phyloP scores from a whole-genome alignment of 2,797 vertebrate genomes.

The Muscicapa comitata region DNA sequence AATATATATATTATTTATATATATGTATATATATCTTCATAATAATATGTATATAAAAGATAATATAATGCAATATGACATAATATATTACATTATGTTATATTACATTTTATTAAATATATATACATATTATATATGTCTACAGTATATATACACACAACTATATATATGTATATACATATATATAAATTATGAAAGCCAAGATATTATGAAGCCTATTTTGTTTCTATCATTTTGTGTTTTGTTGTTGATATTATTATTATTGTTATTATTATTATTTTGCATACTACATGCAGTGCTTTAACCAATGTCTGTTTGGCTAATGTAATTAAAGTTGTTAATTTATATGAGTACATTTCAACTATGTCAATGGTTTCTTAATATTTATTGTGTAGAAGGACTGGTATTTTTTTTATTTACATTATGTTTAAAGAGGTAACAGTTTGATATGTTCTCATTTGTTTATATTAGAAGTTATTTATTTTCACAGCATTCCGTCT shows the following conservation, averaged over 20 bases:
- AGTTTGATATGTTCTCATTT: constrained; percentile 84
- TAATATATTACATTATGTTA: background rate
- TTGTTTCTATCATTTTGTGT: constrained; percentile 74
- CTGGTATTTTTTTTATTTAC: constrained; percentile 86
- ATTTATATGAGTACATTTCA: constrained; percentile 88
- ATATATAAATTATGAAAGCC: constrained; percentile 75
- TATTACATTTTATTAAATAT: background rate
- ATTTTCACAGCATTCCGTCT: constrained; percentile 84
- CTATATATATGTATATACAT: constrained; percentile 70
- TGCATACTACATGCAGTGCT: constrained; percentile 80
- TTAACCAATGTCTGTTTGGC: constrained; percentile 82
- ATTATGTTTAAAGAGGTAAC: constrained; percentile 85
- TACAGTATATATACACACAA: constrained; percentile 38
- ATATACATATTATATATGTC: constrained; percentile 55
- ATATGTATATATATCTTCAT: constrained; percentile 44
- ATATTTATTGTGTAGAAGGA: constrained; percentile 88
- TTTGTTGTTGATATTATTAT: constrained; percentile 78
- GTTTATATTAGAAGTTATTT: constrained; percentile 88
- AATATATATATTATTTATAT: constrained; percentile 30
- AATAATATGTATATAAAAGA: background rate
- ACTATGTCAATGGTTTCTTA: constrained; percentile 86
- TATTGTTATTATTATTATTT: constrained; percentile 70
- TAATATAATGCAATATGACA: background rate
- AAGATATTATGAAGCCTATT: constrained; percentile 79
- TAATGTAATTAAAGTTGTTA: constrained; percentile 88